These are phyloP conservation scores for Tholera decimalis DNA, from an alignment of 2,888 invertebrate genomes.

Conservation along the genomic window DNA sequence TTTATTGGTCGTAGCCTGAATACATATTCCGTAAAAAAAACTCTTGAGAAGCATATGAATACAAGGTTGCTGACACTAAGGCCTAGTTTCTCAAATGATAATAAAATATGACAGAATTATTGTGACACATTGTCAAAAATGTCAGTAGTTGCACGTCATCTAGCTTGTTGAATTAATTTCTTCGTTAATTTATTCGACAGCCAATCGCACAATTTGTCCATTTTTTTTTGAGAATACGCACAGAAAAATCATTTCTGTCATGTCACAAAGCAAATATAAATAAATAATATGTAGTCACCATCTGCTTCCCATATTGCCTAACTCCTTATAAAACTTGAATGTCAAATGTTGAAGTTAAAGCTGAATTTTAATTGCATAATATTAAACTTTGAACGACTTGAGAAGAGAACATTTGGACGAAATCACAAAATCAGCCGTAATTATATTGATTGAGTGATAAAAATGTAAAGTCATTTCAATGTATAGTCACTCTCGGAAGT, in stretches of 20 bases:
- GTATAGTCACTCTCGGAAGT: conserved; percentile 35
- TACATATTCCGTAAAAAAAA: too few relatives aligned
- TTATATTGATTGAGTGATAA: conserved; percentile 17
- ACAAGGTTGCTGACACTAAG: too few relatives aligned
- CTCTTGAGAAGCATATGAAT: too few relatives aligned
- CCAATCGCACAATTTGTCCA: background rate
- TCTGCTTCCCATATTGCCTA: conserved; percentile 15
- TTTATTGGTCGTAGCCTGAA: too few relatives aligned
- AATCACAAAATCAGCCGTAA: conserved; percentile 14
- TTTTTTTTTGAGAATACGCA: too few relatives aligned
- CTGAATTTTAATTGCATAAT: conserved; percentile 27
- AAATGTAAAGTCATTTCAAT: conserved; percentile 39
- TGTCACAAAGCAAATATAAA: conserved; percentile 12
- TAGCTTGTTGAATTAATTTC: too few relatives aligned
- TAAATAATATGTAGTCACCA: background rate
- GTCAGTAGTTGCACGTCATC: too few relatives aligned
- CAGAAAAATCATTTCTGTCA: background rate
- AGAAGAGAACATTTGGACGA: conserved; percentile 1
- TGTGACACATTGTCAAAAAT: too few relatives aligned
- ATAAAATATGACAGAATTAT: too few relatives aligned
- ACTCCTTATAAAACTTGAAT: conserved; percentile 5
- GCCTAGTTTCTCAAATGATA: too few relatives aligned
- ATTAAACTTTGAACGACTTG: background rate
- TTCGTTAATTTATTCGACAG: too few relatives aligned
- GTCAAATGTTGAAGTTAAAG: background rate